These are phyloP conservation scores for Diacarnus erythraeanus DNA, from an alignment of 37 sponge, comb jelly and placozoan genomes.

Conservation along the genomic window DNA sequence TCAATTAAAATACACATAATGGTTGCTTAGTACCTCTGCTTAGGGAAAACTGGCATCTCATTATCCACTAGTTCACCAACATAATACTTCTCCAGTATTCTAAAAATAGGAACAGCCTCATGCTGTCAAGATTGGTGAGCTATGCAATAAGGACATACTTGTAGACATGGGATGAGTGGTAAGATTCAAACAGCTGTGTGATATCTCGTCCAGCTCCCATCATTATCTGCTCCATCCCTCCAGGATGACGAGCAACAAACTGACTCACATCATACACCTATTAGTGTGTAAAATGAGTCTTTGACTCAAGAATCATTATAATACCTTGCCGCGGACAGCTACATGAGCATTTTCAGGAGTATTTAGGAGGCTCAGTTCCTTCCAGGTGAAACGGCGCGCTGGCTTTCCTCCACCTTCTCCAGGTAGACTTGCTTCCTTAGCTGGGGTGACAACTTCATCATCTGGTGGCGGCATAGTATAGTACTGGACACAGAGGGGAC, in stretches of 20 bases:
- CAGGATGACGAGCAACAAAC: conserved; percentile 88
- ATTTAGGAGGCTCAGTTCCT: conserved; percentile 84
- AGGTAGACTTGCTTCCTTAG: not conserved
- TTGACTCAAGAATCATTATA: not conserved
- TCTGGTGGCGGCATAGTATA: not conserved
- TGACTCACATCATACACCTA: conserved; percentile 92
- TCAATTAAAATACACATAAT: not conserved
- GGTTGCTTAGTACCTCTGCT: conserved; percentile 58
- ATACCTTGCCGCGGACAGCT: conserved; percentile 87
- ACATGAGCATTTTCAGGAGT: conserved; percentile 86
- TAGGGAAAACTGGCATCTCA: conserved; percentile 89
- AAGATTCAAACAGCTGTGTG: conserved; percentile 90
- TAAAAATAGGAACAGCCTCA: conserved; percentile 7
- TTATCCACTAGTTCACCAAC: conserved; percentile 88
- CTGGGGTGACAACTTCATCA: not conserved
- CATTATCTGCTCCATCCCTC: conserved; percentile 92
- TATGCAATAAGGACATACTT: conserved; percentile 53
- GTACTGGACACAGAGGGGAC: no score
- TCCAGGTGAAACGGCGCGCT: conserved; percentile 67
- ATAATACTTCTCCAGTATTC: conserved; percentile 88
- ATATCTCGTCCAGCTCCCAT: conserved; percentile 91
- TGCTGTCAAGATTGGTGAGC: not conserved
- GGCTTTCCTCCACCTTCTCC: not conserved
- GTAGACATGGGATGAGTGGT: conserved; percentile 70
- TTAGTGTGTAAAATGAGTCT: not conserved